These are phyloP conservation scores for Nasonia giraulti DNA, from an alignment of 1,140 invertebrate genomes.

Conservation along the genomic window DNA sequence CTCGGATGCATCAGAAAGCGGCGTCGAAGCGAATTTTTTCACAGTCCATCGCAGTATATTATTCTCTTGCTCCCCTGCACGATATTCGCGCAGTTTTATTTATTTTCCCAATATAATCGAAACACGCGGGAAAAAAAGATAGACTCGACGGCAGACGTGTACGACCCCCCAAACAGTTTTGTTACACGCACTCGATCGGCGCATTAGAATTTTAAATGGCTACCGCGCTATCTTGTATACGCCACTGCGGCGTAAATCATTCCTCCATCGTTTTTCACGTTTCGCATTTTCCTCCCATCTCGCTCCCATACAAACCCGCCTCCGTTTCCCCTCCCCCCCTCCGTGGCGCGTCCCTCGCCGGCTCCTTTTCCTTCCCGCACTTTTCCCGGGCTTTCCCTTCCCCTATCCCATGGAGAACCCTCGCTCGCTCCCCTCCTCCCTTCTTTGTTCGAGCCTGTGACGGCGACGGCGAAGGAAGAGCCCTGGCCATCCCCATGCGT, in stretches of 20 bases:
- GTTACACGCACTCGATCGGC: conserved; percentile 52
- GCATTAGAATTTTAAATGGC: conserved; percentile 42
- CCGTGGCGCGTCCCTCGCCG: background rate
- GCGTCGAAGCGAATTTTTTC: background rate
- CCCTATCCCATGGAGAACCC: background rate
- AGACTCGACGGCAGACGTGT: background rate
- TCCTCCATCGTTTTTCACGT: conserved; percentile 39
- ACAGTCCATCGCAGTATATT: background rate
- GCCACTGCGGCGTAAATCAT: conserved; percentile 28
- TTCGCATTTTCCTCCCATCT: conserved; percentile 40
- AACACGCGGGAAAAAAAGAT: background rate
- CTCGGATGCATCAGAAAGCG: background rate
- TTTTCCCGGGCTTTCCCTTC: conserved; percentile 20
- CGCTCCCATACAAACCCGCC: conserved; percentile 12
- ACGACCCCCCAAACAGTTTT: conserved; percentile 26
- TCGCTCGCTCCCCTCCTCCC: background rate
- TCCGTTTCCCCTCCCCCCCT: background rate
- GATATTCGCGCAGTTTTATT: background rate
- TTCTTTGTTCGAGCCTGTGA: conserved; percentile 20
- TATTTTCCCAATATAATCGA: background rate
- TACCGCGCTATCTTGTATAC: background rate
- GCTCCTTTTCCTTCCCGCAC: background rate
- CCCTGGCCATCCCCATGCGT: conserved; percentile 24
- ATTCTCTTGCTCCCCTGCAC: background rate
- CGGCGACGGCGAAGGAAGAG: conserved; percentile 12